phyloP scores from a whole-genome alignment of 2,113 vertebrate species.

The Antigone vipio region DNA sequence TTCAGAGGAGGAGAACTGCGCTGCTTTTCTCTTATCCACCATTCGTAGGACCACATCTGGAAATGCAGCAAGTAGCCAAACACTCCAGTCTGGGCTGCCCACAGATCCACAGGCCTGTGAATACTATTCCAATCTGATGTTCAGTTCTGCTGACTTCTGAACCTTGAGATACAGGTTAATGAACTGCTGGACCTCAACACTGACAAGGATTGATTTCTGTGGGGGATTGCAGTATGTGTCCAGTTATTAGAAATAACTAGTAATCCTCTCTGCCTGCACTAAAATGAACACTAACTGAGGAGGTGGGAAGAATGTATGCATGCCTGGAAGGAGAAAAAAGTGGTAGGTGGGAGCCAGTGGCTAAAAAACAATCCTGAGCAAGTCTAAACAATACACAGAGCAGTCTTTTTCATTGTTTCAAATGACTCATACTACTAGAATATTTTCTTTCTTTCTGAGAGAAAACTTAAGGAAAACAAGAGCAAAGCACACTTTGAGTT shows the following conservation, averaged over 20 bases:
- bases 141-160: neutral
- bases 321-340: neutral
- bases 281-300: neutral
- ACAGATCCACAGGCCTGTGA: neutral
- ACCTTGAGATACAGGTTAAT: neutral
- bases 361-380: neutral
- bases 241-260: neutral
- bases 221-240: neutral
- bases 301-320: neutral
- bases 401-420: neutral
- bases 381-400: neutral
- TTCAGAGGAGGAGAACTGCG: neutral
- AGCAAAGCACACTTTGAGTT: neutral
- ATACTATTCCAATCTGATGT: neutral
- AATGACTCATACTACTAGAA: neutral
- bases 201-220: neutral
- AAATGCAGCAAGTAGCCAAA: neutral
- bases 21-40: neutral
- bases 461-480: neutral
- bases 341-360: neutral
- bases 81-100: neutral
- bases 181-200: neutral
- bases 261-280: neutral
- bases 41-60: accelerated
- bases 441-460: neutral